Evolutionary conservation across 1,140 invertebrate genomes (phyloP).

Genomic region (Sitophilus oryzae): DNA sequence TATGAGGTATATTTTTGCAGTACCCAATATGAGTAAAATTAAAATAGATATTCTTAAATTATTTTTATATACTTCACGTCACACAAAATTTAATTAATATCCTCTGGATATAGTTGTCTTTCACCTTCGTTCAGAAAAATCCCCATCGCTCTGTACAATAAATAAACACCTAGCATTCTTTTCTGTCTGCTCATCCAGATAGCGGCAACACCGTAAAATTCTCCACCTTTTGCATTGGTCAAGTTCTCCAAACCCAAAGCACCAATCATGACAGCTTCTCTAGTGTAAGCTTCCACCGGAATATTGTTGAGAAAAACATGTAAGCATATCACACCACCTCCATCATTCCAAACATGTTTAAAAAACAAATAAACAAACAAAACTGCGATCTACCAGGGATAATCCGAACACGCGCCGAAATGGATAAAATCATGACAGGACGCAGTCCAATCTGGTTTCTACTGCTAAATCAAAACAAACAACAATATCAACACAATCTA

Average conservation of each 20-base stretch:
- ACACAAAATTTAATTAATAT: constrained; percentile 49
- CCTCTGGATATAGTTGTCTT: constrained; percentile 63
- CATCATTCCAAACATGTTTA: constrained; percentile 30
- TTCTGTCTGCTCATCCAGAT: constrained; percentile 68
- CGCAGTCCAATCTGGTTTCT: too few species aligned
- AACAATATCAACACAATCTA: too few species aligned
- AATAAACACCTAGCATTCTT: constrained; percentile 67
- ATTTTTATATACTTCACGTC: too few species aligned
- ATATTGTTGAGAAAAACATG: constrained; percentile 89
- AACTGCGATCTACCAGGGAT: too few species aligned
- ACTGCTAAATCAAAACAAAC: too few species aligned
- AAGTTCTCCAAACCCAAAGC: constrained; percentile 72
- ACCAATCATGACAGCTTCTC: constrained; percentile 91
- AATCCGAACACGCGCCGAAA: too few species aligned
- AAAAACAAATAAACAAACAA: too few species aligned
- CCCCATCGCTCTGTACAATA: constrained; percentile 78
- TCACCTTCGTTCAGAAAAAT: constrained; percentile 86
- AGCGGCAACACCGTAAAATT: constrained; percentile 72
- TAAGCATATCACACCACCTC: constrained; percentile 82
- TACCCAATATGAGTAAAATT: too few species aligned
- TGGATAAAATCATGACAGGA: too few species aligned
- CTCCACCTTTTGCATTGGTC: constrained; percentile 75
- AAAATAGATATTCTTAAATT: too few species aligned
- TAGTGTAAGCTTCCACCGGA: constrained; percentile 83
- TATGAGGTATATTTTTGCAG: too few species aligned